Evolutionary conservation across 2,797 vertebrate species (phyloP).

Genomic region (Parauchenoglanis punctatus): DNA sequence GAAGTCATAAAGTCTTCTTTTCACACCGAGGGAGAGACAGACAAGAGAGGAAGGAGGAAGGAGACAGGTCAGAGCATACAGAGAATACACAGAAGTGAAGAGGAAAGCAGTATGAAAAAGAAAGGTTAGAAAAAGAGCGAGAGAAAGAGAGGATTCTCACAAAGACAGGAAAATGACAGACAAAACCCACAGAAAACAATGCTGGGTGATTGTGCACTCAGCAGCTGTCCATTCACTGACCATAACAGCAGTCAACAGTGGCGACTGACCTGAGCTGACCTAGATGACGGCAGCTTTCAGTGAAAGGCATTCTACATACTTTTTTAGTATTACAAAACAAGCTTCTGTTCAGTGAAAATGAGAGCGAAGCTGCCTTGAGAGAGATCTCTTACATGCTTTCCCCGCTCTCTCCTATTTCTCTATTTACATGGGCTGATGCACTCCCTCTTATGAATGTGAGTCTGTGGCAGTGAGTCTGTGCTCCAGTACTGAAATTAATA

Average conservation of each 20-base stretch:
- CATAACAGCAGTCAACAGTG: constrained; percentile 8
- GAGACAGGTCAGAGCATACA: constrained; percentile 71
- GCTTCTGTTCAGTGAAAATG: background rate
- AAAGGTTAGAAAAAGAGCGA: constrained; percentile 19
- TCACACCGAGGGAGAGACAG: constrained; percentile 70
- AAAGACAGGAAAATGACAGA: constrained; percentile 39
- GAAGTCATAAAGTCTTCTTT: constrained; percentile 86
- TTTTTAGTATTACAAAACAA: constrained; percentile 16
- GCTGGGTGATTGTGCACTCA: constrained; percentile 47
- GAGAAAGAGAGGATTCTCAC: constrained; percentile 33
- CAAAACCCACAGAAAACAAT: constrained; percentile 45
- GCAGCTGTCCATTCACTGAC: constrained; percentile 8
- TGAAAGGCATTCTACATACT: constrained; percentile 12
- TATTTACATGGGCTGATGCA: background rate
- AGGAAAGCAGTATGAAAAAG: constrained; percentile 25
- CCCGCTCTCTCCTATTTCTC: background rate
- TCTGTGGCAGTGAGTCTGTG: background rate
- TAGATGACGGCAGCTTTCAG: constrained; percentile 7
- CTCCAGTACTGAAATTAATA: background rate
- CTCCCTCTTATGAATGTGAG: background rate
- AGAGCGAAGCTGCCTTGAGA: background rate
- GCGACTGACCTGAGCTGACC: background rate
- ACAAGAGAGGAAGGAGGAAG: constrained; percentile 67
- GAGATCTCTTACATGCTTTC: background rate
- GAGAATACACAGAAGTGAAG: constrained; percentile 58